Evolutionary conservation across 2,888 invertebrate genomes (phyloP).

Genomic region (Rhagonycha lutea): DNA sequence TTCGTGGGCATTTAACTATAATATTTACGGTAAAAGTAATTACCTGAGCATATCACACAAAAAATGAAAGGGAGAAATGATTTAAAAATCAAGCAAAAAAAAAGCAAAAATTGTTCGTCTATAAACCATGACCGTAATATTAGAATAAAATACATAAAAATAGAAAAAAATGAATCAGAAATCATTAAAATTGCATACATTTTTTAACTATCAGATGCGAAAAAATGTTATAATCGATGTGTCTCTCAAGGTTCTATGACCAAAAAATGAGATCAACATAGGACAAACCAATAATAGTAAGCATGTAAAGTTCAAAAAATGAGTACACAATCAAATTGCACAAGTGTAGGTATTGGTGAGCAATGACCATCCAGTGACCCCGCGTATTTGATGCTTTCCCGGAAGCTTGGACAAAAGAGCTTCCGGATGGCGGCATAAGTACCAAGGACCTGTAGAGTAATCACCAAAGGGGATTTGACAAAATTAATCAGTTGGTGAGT

Average conservation of each 20-base stretch:
- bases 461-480: conserved; percentile 15
- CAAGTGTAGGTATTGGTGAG: conserved; percentile 43
- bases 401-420: conserved; percentile 55
- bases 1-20: not conserved
- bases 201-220: not conserved
- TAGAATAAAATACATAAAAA: not conserved
- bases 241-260: not conserved
- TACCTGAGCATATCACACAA: not conserved
- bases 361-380: conserved; percentile 58
- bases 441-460: conserved; percentile 43
- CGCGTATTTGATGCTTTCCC: conserved; percentile 55
- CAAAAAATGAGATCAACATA: conserved; percentile 12
- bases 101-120: not conserved
- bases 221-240: not conserved
- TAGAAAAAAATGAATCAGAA: not conserved
- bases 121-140: not conserved
- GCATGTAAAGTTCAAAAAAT: conserved; percentile 19
- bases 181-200: not conserved
- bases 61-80: not conserved
- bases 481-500: conserved; percentile 45
- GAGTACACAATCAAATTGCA: conserved; percentile 36
- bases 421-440: conserved; percentile 48
- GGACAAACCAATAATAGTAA: conserved; percentile 21
- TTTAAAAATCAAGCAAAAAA: not conserved
- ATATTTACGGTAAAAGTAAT: not conserved